Evolutionary conservation across 2,888 invertebrate species (phyloP), one percentile per base, ranked within the genome.

Genomic region (Nomada flava): DNA sequence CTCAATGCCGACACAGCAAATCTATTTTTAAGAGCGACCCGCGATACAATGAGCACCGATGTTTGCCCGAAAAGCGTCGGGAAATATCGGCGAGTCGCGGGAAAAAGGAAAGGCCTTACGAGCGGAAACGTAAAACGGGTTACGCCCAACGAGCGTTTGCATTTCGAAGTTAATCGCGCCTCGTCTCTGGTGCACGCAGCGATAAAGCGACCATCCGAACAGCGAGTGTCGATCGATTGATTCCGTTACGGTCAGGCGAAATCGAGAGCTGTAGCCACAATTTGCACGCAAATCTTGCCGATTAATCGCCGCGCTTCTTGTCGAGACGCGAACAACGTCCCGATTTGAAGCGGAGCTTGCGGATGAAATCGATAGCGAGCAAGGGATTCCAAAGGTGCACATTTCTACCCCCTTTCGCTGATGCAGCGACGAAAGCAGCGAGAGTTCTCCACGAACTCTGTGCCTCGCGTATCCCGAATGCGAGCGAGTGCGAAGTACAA

Each of bases 11-110:
- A 20, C 72, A 69, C 52, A 79, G 75, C 55, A n/a, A 69, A 86
- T 88, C 89, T 91, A 90, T 90, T 90, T 90, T 89, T 85, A 83
- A 81, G 72, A 80, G 80, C 47, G 57, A 36, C 64, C 44, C 60
- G 63, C 63, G 69, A 80, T 76, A 62, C 70, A 47, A 76, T 70
- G 70, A 70, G 44, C 62, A 36, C 18, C 53, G 42, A 2, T 23
- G 44, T 11, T 10, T 20, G 42, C 55, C 18, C 11, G 13, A 52
- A 60, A 29, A 52, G 36, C 57, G 23, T 18, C 70, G 77, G 73
- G 67, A 79, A 80, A 53, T 73, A 52, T 42, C 47, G 18, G 20
- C 67, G 29, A 9, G 13, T 9, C 15, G 20, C 71, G 53, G 20
- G 53, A 18, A 23, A 23, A n/a, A 78, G 23, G 20, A 13, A 55